Base-by-base conservation (phyloP, 2,113 vertebrate species). In the Nothocercus julius region DNA sequence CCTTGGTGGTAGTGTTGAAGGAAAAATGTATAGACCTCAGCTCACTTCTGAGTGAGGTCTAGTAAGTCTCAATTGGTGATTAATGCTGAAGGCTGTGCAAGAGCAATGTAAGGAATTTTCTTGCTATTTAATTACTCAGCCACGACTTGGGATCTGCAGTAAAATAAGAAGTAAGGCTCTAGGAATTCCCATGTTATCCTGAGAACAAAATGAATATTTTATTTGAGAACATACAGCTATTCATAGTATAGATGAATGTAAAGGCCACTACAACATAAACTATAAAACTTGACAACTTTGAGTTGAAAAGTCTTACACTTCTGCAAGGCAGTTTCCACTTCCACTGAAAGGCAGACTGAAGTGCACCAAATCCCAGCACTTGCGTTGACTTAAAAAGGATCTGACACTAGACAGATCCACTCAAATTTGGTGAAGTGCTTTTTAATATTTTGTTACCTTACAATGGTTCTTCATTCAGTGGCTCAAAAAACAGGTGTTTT, bases 41-140 rank as follows among this genome's bases (percentile, higher is more conserved):
- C 21, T 49, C 49, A 49, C 42, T 54, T 72, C 68, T 64, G 40
- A 56, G 59, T 42, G 72, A 90, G 24, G 38, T 51, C 73, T 51
- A 85, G 42, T 80, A 90, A 54, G 24, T 83, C 76, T 85, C 59
- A 36, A 38, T 73, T 76, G n/a, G 49, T 84, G 69, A 77, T 77
- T 56, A 69, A 27, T 18, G 54, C 17, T 86, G 84, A 83, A 51
- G 78, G 59, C 63, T 80, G 63, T 40, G 12, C 38, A 86, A 61
- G 32, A 95, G 63, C 80, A 85, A 93, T 76, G 24, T 68, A 45
- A 94, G 76, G 76, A 88, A 92, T 95, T 94, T 92, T 51, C 80
- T 90, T 87, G 70, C 22, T 0, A 0, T 75, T 85, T 56, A 92
- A 82, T 94, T 89, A 73, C 28, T 89, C 59, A 68, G 53, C 53